These are phyloP conservation scores for Vanacampus margaritifer DNA, from an alignment of 2,113 vertebrate species.

Conservation along the genomic window DNA sequence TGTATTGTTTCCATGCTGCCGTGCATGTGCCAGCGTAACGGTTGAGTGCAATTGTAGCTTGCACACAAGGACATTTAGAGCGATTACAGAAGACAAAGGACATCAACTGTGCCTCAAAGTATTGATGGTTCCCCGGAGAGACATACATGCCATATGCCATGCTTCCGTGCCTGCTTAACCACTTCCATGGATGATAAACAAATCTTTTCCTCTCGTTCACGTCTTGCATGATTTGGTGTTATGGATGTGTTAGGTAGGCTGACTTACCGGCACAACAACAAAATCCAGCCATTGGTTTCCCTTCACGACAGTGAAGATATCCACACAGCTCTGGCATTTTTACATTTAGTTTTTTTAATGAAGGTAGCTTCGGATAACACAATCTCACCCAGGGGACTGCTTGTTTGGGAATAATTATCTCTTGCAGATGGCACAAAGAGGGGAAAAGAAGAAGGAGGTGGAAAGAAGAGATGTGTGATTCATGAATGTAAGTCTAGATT, in stretches of 20 bases:
- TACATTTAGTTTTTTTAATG: slow-evolving; percentile 38
- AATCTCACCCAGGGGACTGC: slow-evolving; percentile 55
- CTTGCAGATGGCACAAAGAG: slow-evolving; percentile 56
- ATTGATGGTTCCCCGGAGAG: slow-evolving; percentile 41
- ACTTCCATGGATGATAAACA: slow-evolving; percentile 26
- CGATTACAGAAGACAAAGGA: slow-evolving; percentile 40
- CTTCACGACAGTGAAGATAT: slow-evolving; percentile 31
- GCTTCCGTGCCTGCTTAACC: slow-evolving; percentile 26
- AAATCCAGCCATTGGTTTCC: slow-evolving; percentile 5
- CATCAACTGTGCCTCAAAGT: slow-evolving; percentile 29
- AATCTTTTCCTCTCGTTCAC: slow-evolving; percentile 6
- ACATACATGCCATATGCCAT: slow-evolving; percentile 30
- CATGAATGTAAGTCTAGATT: not conserved
- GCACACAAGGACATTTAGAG: slow-evolving; percentile 45
- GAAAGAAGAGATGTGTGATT: slow-evolving; percentile 10
- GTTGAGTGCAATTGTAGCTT: slow-evolving; percentile 10
- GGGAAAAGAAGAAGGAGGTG: slow-evolving; percentile 8
- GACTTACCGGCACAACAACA: slow-evolving; percentile 4
- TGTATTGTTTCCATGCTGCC: slow-evolving; percentile 13
- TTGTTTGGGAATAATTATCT: slow-evolving; percentile 72
- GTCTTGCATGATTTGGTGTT: slow-evolving; percentile 3
- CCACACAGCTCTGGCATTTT: slow-evolving; percentile 47
- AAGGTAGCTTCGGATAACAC: slow-evolving; percentile 58
- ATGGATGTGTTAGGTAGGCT: slow-evolving; percentile 13
- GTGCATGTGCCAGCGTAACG: not conserved